Evolutionary conservation across 2,113 vertebrate genomes (phyloP), one percentile per base, ranked within the genome.

Genomic region (Gobiocypris rarus): DNA sequence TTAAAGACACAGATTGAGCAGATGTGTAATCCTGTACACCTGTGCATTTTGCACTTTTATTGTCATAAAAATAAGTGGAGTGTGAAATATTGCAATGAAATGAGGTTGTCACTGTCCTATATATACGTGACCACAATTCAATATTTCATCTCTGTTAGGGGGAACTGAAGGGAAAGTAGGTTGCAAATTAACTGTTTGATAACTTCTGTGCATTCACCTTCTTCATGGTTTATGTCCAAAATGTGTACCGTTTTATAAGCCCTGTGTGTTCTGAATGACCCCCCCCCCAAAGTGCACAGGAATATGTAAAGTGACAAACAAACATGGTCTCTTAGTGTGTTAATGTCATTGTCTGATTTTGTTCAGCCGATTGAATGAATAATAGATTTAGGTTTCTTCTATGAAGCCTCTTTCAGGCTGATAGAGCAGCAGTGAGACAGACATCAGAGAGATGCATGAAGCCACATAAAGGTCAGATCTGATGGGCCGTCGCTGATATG

Each of bases 401-500:
- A 41, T 24, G 22, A 41, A 59, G 52, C 38, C 38, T 34, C 50
- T 56, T 75, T 38, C 45, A n/a, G 74, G 28, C 50, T 41, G 54
- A 77, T n/a, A 38, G 52, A 8, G 56, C 22, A 28, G 22, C 56
- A 28, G 56, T 1, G 38, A 28, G 76, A 78, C 8, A 2, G 34
- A 45, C 56, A 26, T 79, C 76, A 79, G 10, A 28, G 76, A 79
- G 56, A n/a, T 38, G 19, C 24, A 28, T 34, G 50, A 75, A 75
- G 74, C 52, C 54, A 24, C 31, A 9, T 79, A 61, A 79, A 79
- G 76, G 56, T 79, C 56, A 28, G 56, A n/a, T n/a, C 38, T 61
- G 76, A 45, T 79, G 34, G 38, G 76, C n/a, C 70, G 26, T 79
- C 76, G 28, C 56, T 79, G 76, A 79, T 61, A 26, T 63, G 56